phyloP scores from a whole-genome alignment of 2,888 invertebrate species.

The Drosophila sordidula region DNA sequence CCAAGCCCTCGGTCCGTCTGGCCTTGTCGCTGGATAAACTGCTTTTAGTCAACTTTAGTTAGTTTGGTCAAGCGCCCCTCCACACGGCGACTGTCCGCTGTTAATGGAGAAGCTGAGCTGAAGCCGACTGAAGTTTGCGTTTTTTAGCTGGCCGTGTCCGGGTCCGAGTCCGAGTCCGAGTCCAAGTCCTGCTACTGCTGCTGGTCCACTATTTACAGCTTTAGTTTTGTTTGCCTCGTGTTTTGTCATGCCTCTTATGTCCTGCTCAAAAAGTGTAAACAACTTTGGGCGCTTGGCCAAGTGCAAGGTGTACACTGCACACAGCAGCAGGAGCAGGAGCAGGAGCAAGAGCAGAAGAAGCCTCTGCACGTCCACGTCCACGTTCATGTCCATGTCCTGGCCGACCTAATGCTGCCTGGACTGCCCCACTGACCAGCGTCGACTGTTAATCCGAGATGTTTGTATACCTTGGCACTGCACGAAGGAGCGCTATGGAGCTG shows the following conservation, averaged over 20 bases:
- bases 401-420: constrained; percentile 28
- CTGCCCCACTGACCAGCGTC: constrained; percentile 69
- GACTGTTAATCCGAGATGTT: constrained; percentile 82
- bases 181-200: constrained; percentile 25
- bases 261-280: constrained; percentile 82
- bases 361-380: constrained; percentile 39
- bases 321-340: constrained; percentile 1
- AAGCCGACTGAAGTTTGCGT: constrained; percentile 36
- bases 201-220: constrained; percentile 67
- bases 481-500: constrained; percentile 34
- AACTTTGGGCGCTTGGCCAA: constrained; percentile 81
- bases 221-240: constrained; percentile 78
- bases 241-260: constrained; percentile 82
- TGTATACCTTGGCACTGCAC: constrained; percentile 71
- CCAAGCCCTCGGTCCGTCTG: neutral
- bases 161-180: neutral
- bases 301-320: constrained; percentile 69
- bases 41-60: constrained; percentile 80
- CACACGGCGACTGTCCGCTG: constrained; percentile 45
- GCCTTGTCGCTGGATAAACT: constrained; percentile 65
- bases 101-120: constrained; percentile 57
- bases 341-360: constrained; percentile 1
- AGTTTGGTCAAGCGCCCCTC: constrained; percentile 63
- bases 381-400: constrained; percentile 39
- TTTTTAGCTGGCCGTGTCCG: constrained; percentile 47